Base-by-base conservation (phyloP, 2,888 invertebrate genomes). In the Calameuta pallipes region DNA sequence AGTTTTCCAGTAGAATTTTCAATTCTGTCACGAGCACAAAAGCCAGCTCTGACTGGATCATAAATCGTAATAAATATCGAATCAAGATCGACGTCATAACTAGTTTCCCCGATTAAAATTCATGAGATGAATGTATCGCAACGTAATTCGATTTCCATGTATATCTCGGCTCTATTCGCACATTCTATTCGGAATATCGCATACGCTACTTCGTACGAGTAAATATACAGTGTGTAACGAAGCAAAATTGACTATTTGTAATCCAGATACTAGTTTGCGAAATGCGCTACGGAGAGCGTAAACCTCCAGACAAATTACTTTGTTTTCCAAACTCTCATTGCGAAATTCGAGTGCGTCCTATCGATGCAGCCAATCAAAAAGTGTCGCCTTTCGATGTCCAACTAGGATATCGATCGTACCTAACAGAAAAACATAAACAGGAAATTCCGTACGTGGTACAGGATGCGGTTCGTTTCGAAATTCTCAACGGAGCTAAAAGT, bases 281-380 rank as follows among this genome's bases (percentile, higher is more conserved):
- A 80, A 81, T 79, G 78, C 82, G 79, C 80, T 80, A 81, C 69
- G 77, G 79, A 78, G 80, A 81, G 73, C 77, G 79, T 83, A 78
- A 81, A 78, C 80, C 73, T 34, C 73, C 78, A 81, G 85, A 85
- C 79, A 84, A 83, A 85, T 84, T 81, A 82, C 85, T 84, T 84
- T 84, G 84, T 84, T 84, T 85, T 85, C 56, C 6, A 56, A 56
- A 23, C 56, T 23, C 56, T 56, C 9, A 56, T 56, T 56, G 15
- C 23, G 56, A 56, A 56, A 56, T 23, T 56, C 56, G 56, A 56
- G 56, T 23, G 23, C 9, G 1, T 56, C 9, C 23, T 6, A 2
- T 56, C 2, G 9, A 23, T 23, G 23, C 41, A 56, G 23, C 41
- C 41, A 56, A 56, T 56, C 1, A 56, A 41, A 15, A 23, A 56